These are phyloP conservation scores for Brassicogethes aeneus DNA, from an alignment of 2,888 invertebrate genomes.

Conservation along the genomic window DNA sequence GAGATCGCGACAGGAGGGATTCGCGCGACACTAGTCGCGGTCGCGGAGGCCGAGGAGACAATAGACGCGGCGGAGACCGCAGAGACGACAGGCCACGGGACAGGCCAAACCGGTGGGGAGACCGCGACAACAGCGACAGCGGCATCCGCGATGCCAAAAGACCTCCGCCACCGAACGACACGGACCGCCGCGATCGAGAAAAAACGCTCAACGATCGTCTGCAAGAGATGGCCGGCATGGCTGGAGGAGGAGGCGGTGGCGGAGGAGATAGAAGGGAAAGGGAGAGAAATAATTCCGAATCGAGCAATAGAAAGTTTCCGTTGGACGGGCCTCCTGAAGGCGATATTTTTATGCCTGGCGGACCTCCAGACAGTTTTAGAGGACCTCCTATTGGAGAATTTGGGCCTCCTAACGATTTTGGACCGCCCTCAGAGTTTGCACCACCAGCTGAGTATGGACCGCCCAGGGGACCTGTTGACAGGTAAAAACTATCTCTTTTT, in stretches of 20 bases:
- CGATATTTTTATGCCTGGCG: not conserved
- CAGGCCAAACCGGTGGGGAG: conserved; percentile 31
- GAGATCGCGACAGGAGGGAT: conserved; percentile 22
- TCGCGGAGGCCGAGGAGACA: conserved; percentile 30
- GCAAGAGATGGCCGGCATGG: conserved; percentile 32
- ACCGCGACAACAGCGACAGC: conserved; percentile 25
- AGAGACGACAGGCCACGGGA: conserved; percentile 21
- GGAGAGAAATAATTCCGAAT: conserved; percentile 13
- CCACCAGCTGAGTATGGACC: not conserved
- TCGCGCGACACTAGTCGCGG: conserved; percentile 18
- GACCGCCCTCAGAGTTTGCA: not conserved
- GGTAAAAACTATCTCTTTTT: too few relatives aligned
- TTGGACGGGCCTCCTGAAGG: not conserved
- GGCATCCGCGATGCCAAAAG: conserved; percentile 1
- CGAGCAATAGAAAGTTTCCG: too few relatives aligned
- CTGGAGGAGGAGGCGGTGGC: conserved; percentile 5
- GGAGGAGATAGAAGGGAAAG: too few relatives aligned
- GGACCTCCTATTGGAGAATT: not conserved
- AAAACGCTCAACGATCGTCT: conserved; percentile 31
- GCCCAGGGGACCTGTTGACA: not conserved
- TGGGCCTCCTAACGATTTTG: not conserved
- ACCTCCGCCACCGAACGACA: not conserved
- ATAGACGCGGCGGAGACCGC: conserved; percentile 23
- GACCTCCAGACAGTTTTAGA: too few relatives aligned
- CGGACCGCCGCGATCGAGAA: conserved; percentile 24